Base-by-base conservation (phyloP, 1,140 invertebrate genomes). In the Drosophila triauraria region DNA sequence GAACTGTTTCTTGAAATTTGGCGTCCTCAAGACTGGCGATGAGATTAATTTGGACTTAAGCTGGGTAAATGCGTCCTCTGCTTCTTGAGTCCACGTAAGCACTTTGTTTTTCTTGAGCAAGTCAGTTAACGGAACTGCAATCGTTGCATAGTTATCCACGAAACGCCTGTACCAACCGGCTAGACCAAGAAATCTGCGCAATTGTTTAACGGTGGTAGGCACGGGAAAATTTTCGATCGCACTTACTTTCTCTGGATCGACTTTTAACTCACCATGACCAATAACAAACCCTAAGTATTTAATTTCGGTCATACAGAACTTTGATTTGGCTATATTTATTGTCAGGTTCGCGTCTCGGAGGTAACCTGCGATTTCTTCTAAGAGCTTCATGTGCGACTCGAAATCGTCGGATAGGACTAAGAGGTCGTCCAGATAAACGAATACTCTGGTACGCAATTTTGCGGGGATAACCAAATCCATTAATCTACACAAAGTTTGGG, bases 341-440 rank as follows among this genome's bases (percentile, higher is more conserved):
- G 42, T 2, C 70, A 78, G 1, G 87, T 69, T 61, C 2, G 58
- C 57, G 30, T 61, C 54, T 3, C 53, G 50, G 5, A 78, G 23
- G 50, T 8, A 56, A 12, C 1, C 3, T 27, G 62, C 63, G 2
- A 75, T 27, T n/a, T 63, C 43, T 50, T 50, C 20, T 27, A 93
- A 60, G n/a, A 64, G 25, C 5, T 27, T 27, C 0, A 94, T 62
- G 69, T 94, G 94, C 17, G 93, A 79, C 9, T 94, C 88, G 50
- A 92, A 92, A 15, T 74, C 90, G 5, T 80, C 61, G 4, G 78
- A 83, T 2, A 27, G 3, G 3, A 27, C 25, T 2, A 27, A 27
- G 25, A 94, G 81, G 58, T 95, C 94, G 78, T 95, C 94, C 0
- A 94, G 25, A 61, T 94, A 92, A 2, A 74, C 75, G 47, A 92